phyloP scores from a whole-genome alignment of 2,113 vertebrate genomes.

The Forbesichthys papilliferus region DNA sequence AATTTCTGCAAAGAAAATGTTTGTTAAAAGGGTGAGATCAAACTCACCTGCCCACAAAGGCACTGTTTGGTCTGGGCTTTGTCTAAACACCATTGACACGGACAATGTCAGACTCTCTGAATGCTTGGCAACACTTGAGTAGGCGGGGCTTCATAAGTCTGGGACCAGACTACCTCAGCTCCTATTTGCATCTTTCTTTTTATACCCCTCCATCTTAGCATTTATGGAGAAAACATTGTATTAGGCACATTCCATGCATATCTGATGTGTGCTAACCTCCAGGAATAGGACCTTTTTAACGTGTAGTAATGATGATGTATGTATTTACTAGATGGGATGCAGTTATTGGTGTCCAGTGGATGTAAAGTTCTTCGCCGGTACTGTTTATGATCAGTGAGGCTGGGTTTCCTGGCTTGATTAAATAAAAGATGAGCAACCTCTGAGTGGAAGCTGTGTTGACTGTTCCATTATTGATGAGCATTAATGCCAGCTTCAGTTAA shows the following conservation, averaged over 20 bases:
- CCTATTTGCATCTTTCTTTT: neutral
- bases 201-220: neutral
- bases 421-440: conserved; percentile 8
- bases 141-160: no score
- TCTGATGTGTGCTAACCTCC: conserved; percentile 39
- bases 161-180: no score
- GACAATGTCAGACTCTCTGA: no score
- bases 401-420: neutral
- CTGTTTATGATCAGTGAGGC: neutral
- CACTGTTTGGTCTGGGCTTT: no score
- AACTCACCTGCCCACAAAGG: no score
- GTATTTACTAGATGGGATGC: neutral
- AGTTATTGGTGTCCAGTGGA: neutral
- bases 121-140: no score
- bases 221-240: conserved; percentile 23
- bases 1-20: no score
- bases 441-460: conserved; percentile 4
- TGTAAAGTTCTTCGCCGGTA: neutral
- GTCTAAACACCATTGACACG: no score
- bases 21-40: no score
- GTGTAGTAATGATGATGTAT: conserved; percentile 39
- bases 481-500: conserved; percentile 24
- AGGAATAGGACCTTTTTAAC: conserved; percentile 22
- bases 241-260: conserved; percentile 45
- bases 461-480: conserved; percentile 38